Evolutionary conservation across 2,113 vertebrate genomes (phyloP).

Genomic region (Pyxicephalus adspersus): DNA sequence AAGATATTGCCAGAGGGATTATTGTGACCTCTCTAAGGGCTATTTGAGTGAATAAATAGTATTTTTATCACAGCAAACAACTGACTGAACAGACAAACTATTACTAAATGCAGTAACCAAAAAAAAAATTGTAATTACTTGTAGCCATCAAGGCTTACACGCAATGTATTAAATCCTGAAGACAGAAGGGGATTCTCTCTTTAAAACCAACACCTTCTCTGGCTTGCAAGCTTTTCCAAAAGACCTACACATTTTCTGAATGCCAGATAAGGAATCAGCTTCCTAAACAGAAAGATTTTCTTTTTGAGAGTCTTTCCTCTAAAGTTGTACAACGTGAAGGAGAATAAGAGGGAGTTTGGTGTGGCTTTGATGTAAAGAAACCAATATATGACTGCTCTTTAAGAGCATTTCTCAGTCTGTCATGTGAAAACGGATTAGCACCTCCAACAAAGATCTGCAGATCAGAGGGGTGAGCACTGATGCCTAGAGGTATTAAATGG

Average conservation of each 20-base stretch:
- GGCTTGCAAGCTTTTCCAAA: neutral
- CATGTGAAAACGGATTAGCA: slow-evolving; percentile 85
- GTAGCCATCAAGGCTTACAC: neutral
- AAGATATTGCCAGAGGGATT: too few relatives aligned
- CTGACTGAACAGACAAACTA: too few relatives aligned
- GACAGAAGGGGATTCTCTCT: neutral
- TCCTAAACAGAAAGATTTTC: slow-evolving; percentile 57
- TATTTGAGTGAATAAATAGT: too few relatives aligned
- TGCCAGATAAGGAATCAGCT: slow-evolving; percentile 18
- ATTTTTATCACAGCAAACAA: too few relatives aligned
- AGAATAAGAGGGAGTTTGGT: slow-evolving; percentile 61
- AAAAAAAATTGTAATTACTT: neutral
- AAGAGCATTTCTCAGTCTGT: slow-evolving; percentile 81
- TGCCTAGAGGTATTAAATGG: slow-evolving; percentile 72
- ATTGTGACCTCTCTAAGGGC: too few relatives aligned
- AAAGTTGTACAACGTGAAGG: slow-evolving; percentile 59
- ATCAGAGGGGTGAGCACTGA: slow-evolving; percentile 73
- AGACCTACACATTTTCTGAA: slow-evolving; percentile 7
- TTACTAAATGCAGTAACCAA: neutral
- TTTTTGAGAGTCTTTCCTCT: slow-evolving; percentile 74
- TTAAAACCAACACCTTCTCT: slow-evolving; percentile 11
- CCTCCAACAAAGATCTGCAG: slow-evolving; percentile 79
- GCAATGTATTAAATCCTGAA: neutral
- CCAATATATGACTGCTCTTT: slow-evolving; percentile 80
- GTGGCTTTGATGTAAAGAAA: slow-evolving; percentile 76